phyloP scores from a whole-genome alignment of 2,888 invertebrate genomes.

The Chironomus tentans region DNA sequence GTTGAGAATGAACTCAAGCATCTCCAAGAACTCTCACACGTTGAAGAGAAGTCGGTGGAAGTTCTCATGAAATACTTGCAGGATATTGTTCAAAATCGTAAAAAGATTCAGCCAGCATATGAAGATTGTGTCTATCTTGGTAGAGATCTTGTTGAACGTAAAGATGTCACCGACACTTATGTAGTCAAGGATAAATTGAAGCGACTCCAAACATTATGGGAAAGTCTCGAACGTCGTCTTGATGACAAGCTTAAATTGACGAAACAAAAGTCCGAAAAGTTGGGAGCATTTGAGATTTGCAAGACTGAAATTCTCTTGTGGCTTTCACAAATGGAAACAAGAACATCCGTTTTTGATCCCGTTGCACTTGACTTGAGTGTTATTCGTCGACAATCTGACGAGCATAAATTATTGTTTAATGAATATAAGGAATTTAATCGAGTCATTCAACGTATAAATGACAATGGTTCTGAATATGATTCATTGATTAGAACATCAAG shows the following conservation, averaged over 20 bases:
- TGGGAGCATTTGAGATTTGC: slow-evolving; percentile 74
- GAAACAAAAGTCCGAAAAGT: slow-evolving; percentile 75
- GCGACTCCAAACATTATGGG: slow-evolving; percentile 80
- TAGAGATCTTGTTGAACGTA: slow-evolving; percentile 68
- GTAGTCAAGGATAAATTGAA: slow-evolving; percentile 76
- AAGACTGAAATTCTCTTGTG: slow-evolving; percentile 72
- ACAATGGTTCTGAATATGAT: slow-evolving; percentile 79
- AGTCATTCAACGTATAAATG: slow-evolving; percentile 82
- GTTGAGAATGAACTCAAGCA: slow-evolving; percentile 64
- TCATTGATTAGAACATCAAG: slow-evolving; percentile 71
- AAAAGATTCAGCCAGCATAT: slow-evolving; percentile 54
- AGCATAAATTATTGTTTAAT: slow-evolving; percentile 75
- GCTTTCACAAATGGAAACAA: slow-evolving; percentile 70
- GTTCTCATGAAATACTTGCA: slow-evolving; percentile 51
- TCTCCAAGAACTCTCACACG: slow-evolving; percentile 64
- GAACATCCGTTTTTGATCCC: slow-evolving; percentile 65
- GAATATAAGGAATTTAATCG: slow-evolving; percentile 79
- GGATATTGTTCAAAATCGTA: slow-evolving; percentile 45
- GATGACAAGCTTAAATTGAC: slow-evolving; percentile 79
- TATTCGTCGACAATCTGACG: slow-evolving; percentile 73
- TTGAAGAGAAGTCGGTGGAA: slow-evolving; percentile 58
- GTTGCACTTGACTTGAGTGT: slow-evolving; percentile 83
- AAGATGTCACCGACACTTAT: slow-evolving; percentile 81
- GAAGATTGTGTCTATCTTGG: slow-evolving; percentile 75
- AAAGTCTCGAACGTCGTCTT: slow-evolving; percentile 69